A percentile compares a stretch with the other conserved stretches of the same genome.
These are phyloP conservation scores for Leptothorax acervorum DNA, from an alignment of 2,888 invertebrate genomes.

Conservation along the genomic window DNA sequence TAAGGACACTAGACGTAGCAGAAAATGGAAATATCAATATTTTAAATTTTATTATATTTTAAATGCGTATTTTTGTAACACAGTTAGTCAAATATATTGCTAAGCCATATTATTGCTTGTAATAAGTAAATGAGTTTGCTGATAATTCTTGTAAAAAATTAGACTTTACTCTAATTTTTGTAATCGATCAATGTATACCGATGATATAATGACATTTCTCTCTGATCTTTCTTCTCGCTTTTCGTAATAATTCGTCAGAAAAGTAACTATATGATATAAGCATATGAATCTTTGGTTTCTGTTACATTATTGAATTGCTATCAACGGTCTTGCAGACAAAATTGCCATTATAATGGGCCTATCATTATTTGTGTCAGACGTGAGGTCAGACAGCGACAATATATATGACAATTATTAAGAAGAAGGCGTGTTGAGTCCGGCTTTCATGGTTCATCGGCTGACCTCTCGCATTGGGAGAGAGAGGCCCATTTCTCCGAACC, in stretches of 20 bases:
- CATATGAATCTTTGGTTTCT: conserved; percentile 12
- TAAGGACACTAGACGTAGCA: too few relatives aligned
- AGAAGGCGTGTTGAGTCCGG: conserved; percentile 63
- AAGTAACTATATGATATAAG: background rate
- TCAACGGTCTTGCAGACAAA: conserved; percentile 64
- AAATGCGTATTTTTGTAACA: too few relatives aligned
- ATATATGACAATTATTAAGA: conserved; percentile 68
- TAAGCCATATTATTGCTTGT: too few relatives aligned
- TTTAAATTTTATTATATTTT: too few relatives aligned
- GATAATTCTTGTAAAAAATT: too few relatives aligned
- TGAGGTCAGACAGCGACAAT: conserved; percentile 45
- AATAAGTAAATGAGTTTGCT: too few relatives aligned
- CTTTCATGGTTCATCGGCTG: conserved; percentile 73
- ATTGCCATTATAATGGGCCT: conserved; percentile 55
- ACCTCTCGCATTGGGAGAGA: conserved; percentile 55
- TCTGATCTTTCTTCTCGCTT: background rate
- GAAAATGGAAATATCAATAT: too few relatives aligned
- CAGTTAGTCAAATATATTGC: too few relatives aligned
- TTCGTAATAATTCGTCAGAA: background rate
- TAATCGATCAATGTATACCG: background rate
- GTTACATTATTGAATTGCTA: conserved; percentile 42
- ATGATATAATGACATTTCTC: background rate
- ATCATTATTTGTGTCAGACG: conserved; percentile 22
- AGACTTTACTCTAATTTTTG: too few relatives aligned
- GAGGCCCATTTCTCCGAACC: conserved; percentile 69